phyloP scores from a whole-genome alignment of 2,113 vertebrate species.

The Nycticryphes semicollaris region DNA sequence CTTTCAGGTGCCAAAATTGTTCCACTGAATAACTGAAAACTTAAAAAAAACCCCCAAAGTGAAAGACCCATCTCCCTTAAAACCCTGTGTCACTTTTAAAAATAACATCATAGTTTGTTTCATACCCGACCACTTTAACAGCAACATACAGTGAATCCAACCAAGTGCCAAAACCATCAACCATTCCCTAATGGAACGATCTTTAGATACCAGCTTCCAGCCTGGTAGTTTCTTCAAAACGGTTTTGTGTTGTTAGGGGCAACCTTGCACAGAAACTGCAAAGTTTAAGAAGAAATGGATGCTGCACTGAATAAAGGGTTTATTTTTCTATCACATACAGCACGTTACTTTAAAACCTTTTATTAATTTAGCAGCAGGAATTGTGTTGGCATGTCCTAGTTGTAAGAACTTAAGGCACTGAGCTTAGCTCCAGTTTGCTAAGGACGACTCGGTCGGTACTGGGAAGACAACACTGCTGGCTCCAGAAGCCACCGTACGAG shows the following conservation, averaged over 20 bases:
- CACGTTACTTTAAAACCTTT: neutral
- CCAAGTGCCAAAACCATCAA: neutral
- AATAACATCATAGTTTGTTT: neutral
- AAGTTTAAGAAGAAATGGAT: neutral
- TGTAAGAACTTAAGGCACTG: neutral
- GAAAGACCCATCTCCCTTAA: neutral
- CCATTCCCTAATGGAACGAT: neutral
- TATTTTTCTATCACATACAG: neutral
- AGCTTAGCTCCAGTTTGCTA: neutral
- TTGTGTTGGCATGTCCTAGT: neutral
- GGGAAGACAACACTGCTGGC: neutral
- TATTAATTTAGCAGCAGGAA: neutral
- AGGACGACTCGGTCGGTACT: neutral
- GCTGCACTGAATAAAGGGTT: slow-evolving; percentile 3
- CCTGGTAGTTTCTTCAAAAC: neutral
- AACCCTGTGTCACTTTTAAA: neutral
- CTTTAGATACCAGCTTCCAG: neutral
- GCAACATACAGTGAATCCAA: neutral
- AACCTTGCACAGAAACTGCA: neutral
- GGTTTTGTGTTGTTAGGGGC: neutral
- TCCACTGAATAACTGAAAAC: neutral
- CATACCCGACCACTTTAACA: neutral
- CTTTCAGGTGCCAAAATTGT: neutral
- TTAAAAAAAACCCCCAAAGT: neutral
- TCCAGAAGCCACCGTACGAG: neutral